Percentiles rank a stretch among this genome's conserved stretches.
Evolutionary conservation across 2,113 vertebrate genomes (phyloP).

Genomic region (Anas platyrhynchos): DNA sequence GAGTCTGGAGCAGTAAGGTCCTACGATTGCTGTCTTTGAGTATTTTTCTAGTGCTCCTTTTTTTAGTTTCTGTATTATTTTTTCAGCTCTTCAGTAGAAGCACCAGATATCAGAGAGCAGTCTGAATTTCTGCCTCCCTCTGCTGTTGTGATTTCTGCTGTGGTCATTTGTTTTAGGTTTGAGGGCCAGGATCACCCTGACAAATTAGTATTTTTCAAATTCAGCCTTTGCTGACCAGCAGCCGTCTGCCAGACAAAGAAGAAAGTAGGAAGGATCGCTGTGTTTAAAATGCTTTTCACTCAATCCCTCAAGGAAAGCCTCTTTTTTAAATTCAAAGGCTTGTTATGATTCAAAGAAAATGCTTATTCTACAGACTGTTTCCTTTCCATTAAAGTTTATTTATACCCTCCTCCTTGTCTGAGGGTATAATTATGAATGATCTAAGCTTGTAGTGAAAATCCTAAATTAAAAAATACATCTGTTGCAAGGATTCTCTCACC

Average conservation of each 20-base stretch:
- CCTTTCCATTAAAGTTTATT: slow-evolving; percentile 72
- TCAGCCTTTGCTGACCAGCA: slow-evolving; percentile 43
- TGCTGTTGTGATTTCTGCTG: background rate
- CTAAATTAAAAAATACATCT: slow-evolving; percentile 72
- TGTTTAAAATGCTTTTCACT: slow-evolving; percentile 57
- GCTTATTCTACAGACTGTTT: slow-evolving; percentile 61
- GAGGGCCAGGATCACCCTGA: background rate
- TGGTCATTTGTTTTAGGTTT: background rate
- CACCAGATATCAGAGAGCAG: background rate
- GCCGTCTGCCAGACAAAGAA: slow-evolving; percentile 46
- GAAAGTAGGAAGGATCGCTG: background rate
- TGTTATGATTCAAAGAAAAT: slow-evolving; percentile 65
- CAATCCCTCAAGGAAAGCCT: slow-evolving; percentile 22
- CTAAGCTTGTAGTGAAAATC: slow-evolving; percentile 68
- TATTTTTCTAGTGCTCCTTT: background rate
- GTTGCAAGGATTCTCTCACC: slow-evolving; percentile 53
- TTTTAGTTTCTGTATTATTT: background rate
- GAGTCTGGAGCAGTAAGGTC: slow-evolving; percentile 20
- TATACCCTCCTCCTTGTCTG: slow-evolving; percentile 60
- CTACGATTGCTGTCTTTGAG: background rate
- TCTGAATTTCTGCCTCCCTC: background rate
- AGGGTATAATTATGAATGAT: slow-evolving; percentile 72
- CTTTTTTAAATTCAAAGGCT: slow-evolving; percentile 48
- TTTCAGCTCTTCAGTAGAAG: background rate
- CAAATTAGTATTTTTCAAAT: slow-evolving; percentile 2